Evolutionary conservation across 2,888 invertebrate species (phyloP), one percentile per base, ranked within the genome.

Genomic region (Odontomyia ornata): DNA sequence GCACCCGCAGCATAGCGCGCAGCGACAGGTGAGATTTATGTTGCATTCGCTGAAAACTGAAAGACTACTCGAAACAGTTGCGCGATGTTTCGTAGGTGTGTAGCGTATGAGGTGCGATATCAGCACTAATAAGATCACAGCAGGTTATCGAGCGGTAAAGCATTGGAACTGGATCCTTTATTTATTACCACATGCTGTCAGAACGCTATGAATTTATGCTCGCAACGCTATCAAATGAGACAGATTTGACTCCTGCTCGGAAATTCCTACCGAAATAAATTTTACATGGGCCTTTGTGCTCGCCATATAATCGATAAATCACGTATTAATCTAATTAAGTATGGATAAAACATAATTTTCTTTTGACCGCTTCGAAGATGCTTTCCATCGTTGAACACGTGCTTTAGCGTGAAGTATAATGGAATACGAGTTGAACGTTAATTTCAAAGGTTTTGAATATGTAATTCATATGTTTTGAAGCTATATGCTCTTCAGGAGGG

Each of bases 61-160:
- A 78, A 56, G 71, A 57, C 23, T 46, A 23, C 46, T 57, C 72
- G 21, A 18, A 30, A 43, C 30, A 25, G 60, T 60, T 2, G 2
- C 28, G 23, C 25, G 65, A 23, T 36, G 67, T 65, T 21, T 57
- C 21, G 78, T 76, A 65, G 76, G 73, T 73, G 60, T 73, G 18
- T 15, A 27, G 73, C 57, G 21, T 73, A 73, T 72, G 76, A 78
- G 76, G 78, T 75, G 78, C 77, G 77, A 78, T 78, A 78, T 78
- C 78, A 77, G 60, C 78, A 77, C 78, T 78, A 78, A 78, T 78
- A 78, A 78, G 77, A 73, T 78, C 78, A 52, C 78, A 78, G 78
- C 78, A 75, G 78, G 78, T 76, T 43, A 71, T 69, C 78, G 43
- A 47, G 76, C 76, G 78, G 76, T 75, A 76, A 36, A 73, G 69